A percentile compares a stretch with the other conserved stretches of the same genome.
Conservation (phyloP, 2,888 invertebrate species). For the Ormyrus nitidulus region DNA sequence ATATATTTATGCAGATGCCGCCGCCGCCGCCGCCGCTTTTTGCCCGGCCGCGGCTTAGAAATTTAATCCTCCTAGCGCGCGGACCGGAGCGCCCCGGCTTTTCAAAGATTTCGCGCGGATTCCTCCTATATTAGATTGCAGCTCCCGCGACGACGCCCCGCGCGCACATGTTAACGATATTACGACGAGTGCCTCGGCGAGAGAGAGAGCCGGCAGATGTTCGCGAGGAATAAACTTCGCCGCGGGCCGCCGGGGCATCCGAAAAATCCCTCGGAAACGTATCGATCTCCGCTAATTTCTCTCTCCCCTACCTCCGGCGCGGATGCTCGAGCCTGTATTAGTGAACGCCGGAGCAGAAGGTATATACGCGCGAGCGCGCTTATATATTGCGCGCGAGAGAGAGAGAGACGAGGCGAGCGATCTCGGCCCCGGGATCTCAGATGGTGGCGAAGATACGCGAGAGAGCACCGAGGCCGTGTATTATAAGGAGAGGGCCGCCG, state of each 20-base stretch:
- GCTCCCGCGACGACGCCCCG: too few relatives aligned
- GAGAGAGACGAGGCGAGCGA: slow-evolving; percentile 13
- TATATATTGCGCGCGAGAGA: slow-evolving; percentile 15
- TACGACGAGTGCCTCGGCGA: background rate
- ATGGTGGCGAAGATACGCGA: slow-evolving; percentile 50
- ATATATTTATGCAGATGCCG: slow-evolving; percentile 32
- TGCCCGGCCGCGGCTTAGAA: slow-evolving; percentile 1
- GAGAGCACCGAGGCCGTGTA: slow-evolving; percentile 15
- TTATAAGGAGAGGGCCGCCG: slow-evolving; percentile 28
- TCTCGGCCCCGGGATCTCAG: slow-evolving; percentile 44
- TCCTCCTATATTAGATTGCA: too few relatives aligned
- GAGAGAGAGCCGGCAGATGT: background rate
- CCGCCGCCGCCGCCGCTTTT: background rate
- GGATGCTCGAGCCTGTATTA: background rate
- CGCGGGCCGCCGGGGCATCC: too few relatives aligned
- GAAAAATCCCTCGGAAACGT: too few relatives aligned
- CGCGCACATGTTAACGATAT: background rate
- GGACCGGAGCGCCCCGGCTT: background rate
- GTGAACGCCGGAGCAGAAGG: background rate
- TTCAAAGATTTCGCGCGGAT: background rate
- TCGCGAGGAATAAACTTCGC: background rate
- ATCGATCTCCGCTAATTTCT: too few relatives aligned
- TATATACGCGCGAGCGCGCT: background rate
- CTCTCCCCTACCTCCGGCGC: background rate
- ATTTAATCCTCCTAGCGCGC: slow-evolving; percentile 24